Percentiles rank a stretch among this genome's conserved stretches.
Evolutionary conservation across 37 sponge, comb jelly and placozoan species (phyloP).

Genomic region (Theonella swinhoei): DNA sequence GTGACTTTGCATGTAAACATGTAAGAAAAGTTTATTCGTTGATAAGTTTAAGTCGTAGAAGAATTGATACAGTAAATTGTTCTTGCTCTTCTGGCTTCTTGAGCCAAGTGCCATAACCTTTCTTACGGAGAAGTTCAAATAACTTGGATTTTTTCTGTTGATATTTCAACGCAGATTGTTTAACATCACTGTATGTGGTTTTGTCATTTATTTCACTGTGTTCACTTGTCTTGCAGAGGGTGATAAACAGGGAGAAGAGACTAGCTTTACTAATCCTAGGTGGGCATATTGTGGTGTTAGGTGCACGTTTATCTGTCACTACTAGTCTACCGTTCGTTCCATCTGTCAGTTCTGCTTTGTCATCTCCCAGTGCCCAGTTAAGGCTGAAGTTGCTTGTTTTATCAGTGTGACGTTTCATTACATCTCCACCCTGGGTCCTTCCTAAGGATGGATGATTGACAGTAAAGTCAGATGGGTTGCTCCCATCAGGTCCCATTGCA

Average conservation of each 20-base stretch:
- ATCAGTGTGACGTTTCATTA: slow-evolving; percentile 83
- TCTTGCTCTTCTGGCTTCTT: slow-evolving; percentile 79
- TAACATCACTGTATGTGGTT: slow-evolving; percentile 56
- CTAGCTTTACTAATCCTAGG: slow-evolving; percentile 52
- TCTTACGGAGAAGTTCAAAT: slow-evolving; percentile 29
- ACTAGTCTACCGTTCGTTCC: slow-evolving; percentile 72
- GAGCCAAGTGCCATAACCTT: slow-evolving; percentile 86
- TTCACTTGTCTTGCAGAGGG: slow-evolving; percentile 22
- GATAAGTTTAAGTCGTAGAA: too few species aligned
- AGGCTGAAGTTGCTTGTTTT: slow-evolving; percentile 86
- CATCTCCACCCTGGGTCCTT: slow-evolving; percentile 77
- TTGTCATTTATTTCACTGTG: slow-evolving; percentile 13
- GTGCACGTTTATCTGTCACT: too few species aligned
- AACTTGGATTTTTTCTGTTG: slow-evolving; percentile 68
- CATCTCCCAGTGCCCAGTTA: slow-evolving; percentile 90
- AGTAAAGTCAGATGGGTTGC: slow-evolving; percentile 37
- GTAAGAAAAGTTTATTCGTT: too few species aligned
- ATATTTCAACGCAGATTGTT: slow-evolving; percentile 51
- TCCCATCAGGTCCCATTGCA: slow-evolving; percentile 35
- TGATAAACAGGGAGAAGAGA: slow-evolving; percentile 51
- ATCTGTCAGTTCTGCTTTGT: slow-evolving; percentile 67
- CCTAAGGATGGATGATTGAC: slow-evolving; percentile 87
- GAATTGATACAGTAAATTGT: slow-evolving; percentile 67
- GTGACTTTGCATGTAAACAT: too few species aligned
- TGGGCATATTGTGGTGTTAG: neutral